These are phyloP conservation scores for Larimichthys polyactis DNA, from an alignment of 2,113 vertebrate species.

Conservation along the genomic window DNA sequence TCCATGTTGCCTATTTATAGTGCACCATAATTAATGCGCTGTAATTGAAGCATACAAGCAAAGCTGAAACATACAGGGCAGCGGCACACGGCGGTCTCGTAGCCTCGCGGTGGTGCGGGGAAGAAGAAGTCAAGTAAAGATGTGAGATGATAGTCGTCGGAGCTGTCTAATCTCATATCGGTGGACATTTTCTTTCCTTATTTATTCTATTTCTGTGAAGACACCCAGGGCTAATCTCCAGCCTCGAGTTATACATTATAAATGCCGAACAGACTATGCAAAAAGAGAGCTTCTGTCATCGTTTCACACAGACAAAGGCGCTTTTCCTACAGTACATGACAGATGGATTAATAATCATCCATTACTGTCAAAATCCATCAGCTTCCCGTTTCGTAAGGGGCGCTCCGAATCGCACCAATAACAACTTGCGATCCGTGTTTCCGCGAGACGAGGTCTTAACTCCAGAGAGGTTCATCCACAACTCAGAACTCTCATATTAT, in stretches of 20 bases:
- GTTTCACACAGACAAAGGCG: constrained; percentile 51
- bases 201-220: constrained; percentile 11
- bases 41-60: constrained; percentile 49
- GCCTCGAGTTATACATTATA: constrained; percentile 38
- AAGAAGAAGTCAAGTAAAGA: constrained; percentile 25
- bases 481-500: constrained; percentile 59
- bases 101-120: not conserved
- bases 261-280: constrained; percentile 54
- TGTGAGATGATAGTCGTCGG: constrained; percentile 35
- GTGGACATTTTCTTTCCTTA: constrained; percentile 26
- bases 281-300: constrained; percentile 52
- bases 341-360: constrained; percentile 64
- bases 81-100: not conserved
- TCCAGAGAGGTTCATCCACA: constrained; percentile 56
- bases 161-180: constrained; percentile 59
- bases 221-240: constrained; percentile 38
- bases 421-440: constrained; percentile 47
- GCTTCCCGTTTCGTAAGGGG: constrained; percentile 37
- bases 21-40: constrained; percentile 60
- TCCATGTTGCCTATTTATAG: constrained; percentile 61
- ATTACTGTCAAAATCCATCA: constrained; percentile 66
- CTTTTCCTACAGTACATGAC: constrained; percentile 44
- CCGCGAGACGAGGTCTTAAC: constrained; percentile 36
- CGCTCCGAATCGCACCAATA: constrained; percentile 3
- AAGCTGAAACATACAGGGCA: constrained; percentile 29